These are phyloP conservation scores for Diarsia brunnea DNA, from an alignment of 2,888 invertebrate genomes.

Conservation along the genomic window DNA sequence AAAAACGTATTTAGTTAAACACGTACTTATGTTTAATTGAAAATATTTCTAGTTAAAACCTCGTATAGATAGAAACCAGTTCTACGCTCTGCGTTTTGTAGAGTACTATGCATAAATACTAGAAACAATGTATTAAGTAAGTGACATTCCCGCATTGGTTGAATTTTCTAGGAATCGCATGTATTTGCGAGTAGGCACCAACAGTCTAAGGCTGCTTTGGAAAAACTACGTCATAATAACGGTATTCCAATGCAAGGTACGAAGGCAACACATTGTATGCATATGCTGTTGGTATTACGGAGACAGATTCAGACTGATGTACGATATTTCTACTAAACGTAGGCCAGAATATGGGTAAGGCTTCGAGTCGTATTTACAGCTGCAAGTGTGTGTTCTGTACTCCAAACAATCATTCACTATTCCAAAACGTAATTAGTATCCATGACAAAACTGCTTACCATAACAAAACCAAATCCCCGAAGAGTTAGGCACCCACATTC, in stretches of 20 bases:
- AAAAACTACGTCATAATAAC: constrained; percentile 2
- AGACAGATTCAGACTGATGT: not conserved
- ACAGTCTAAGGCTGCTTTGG: constrained; percentile 3
- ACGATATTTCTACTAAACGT: not conserved
- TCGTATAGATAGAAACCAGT: constrained; percentile 3
- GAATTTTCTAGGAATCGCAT: constrained; percentile 14
- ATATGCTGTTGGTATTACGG: not conserved
- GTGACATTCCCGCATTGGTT: constrained; percentile 3
- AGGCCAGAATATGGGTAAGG: not conserved
- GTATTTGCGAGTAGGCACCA: not conserved
- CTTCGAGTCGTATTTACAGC: not conserved
- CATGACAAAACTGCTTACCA: no score
- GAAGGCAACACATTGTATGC: not conserved
- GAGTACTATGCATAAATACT: constrained; percentile 17
- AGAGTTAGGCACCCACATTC: no score
- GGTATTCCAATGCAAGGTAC: constrained; percentile 1
- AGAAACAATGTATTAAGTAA: constrained; percentile 27
- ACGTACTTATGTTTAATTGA: not conserved
- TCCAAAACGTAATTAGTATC: no score
- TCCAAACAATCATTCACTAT: not conserved
- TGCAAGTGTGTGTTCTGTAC: not conserved
- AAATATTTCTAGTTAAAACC: constrained; percentile 7
- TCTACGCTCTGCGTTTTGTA: not conserved
- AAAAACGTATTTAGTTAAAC: not conserved
- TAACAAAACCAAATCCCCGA: no score